Percentiles rank a stretch among this genome's conserved stretches.
Conservation (phyloP, 2,888 invertebrate species). For the Phortica magna region DNA sequence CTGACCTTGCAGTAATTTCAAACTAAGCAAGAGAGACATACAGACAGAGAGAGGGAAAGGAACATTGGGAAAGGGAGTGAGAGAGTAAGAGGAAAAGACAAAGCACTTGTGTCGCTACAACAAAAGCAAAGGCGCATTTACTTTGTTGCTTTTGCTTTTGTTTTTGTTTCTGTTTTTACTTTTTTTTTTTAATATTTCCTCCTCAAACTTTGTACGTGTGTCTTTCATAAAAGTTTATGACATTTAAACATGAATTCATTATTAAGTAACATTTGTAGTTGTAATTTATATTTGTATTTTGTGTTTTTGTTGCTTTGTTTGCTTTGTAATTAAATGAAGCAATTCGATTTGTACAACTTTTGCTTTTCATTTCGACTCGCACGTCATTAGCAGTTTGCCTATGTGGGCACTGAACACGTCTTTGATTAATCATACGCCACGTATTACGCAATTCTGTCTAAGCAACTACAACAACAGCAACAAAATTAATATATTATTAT, state of each 20-base stretch:
- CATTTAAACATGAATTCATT: conserved; percentile 31
- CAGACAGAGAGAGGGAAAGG: no score
- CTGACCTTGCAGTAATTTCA: conserved; percentile 29
- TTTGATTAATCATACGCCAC: conserved; percentile 53
- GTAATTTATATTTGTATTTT: not conserved
- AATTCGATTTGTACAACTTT: not conserved
- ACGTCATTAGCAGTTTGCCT: not conserved
- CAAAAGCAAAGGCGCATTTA: not conserved
- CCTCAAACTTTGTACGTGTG: not conserved
- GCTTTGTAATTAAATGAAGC: not conserved
- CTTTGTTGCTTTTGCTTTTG: not conserved
- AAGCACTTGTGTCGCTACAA: not conserved
- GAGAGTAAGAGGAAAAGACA: not conserved
- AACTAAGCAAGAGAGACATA: not conserved
- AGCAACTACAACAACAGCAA: not conserved
- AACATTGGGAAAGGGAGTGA: no score
- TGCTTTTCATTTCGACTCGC: not conserved
- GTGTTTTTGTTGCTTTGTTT: no score
- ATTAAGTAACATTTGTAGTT: conserved; percentile 27
- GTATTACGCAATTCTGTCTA: conserved; percentile 30
- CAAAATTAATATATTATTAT: not conserved
- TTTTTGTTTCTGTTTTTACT: not conserved
- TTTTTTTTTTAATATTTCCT: not conserved
- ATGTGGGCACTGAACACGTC: conserved; percentile 28
- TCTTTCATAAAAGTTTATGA: conserved; percentile 17